A percentile compares a stretch with the other conserved stretches of the same genome.
phyloP scores from a whole-genome alignment of 2,797 vertebrate species.

The Gymnocypris eckloni region DNA sequence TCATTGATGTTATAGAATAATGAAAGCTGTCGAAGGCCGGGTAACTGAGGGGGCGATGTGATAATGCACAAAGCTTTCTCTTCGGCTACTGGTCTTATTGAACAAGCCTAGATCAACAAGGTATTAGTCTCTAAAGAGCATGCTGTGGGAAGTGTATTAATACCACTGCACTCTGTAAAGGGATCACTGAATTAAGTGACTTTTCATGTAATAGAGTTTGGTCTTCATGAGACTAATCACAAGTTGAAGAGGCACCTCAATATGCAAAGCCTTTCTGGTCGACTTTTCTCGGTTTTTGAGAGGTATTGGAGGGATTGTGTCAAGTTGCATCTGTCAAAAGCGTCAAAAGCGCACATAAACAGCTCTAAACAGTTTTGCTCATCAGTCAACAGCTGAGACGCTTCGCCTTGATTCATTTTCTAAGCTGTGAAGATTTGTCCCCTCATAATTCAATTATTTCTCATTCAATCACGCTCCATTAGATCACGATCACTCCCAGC shows the following conservation, averaged over 20 bases:
- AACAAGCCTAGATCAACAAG: constrained; percentile 47
- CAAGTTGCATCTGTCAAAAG: constrained; percentile 58
- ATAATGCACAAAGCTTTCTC: constrained; percentile 21
- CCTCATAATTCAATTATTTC: constrained; percentile 65
- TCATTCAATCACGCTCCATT: constrained; percentile 62
- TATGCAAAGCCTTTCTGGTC: constrained; percentile 46
- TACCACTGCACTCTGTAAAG: constrained; percentile 38
- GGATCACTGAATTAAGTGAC: constrained; percentile 49
- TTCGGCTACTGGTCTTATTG: constrained; percentile 42
- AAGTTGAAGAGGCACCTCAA: constrained; percentile 38
- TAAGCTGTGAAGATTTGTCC: constrained; percentile 57
- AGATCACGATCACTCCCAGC: constrained; percentile 58
- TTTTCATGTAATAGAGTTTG: constrained; percentile 46
- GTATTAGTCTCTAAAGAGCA: constrained; percentile 44
- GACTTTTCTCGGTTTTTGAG: constrained; percentile 43
- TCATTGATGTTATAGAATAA: constrained; percentile 1
- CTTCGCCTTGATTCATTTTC: constrained; percentile 44
- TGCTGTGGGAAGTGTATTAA: constrained; percentile 34
- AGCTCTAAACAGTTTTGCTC: constrained; percentile 53
- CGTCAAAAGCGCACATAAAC: constrained; percentile 37
- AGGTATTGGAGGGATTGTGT: constrained; percentile 49
- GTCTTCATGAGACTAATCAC: constrained; percentile 52
- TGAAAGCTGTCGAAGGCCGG: neutral
- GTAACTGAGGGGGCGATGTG: neutral
- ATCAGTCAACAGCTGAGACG: constrained; percentile 58